Conservation (phyloP, 2,113 vertebrate genomes). For the Vicugna pacos region DNA sequence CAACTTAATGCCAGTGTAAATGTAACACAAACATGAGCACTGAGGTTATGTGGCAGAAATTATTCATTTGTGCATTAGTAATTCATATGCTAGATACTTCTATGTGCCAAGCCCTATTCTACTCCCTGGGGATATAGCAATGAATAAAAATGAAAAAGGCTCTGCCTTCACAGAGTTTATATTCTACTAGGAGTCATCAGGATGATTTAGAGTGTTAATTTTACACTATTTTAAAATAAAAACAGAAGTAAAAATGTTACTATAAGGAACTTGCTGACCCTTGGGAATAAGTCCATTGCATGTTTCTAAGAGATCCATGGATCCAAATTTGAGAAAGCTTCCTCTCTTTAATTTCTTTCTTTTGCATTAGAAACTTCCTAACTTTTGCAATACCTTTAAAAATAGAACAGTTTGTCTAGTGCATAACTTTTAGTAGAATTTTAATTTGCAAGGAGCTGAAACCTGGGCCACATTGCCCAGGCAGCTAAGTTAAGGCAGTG, state of each 20-base stretch:
- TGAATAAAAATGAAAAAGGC: background rate
- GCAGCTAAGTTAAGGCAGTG: background rate
- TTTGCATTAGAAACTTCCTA: background rate
- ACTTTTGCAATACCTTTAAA: background rate
- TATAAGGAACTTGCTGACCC: background rate
- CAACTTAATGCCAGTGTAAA: background rate
- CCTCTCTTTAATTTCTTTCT: slow-evolving; percentile 7
- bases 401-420: background rate
- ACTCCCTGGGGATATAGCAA: background rate
- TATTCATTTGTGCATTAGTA: slow-evolving; percentile 30
- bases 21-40: background rate
- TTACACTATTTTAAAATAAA: slow-evolving; percentile 17
- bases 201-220: background rate
- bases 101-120: background rate
- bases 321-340: background rate
- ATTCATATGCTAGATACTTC: background rate
- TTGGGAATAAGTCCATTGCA: background rate
- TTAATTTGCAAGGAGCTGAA: background rate
- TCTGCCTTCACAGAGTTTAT: background rate
- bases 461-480: background rate
- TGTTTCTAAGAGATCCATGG: background rate
- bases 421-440: slow-evolving; percentile 20
- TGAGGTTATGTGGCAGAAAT: background rate
- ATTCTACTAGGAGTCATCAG: background rate
- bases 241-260: background rate